Base-by-base conservation (phyloP, 2,888 invertebrate genomes). In the Plemyria rubiginata region DNA sequence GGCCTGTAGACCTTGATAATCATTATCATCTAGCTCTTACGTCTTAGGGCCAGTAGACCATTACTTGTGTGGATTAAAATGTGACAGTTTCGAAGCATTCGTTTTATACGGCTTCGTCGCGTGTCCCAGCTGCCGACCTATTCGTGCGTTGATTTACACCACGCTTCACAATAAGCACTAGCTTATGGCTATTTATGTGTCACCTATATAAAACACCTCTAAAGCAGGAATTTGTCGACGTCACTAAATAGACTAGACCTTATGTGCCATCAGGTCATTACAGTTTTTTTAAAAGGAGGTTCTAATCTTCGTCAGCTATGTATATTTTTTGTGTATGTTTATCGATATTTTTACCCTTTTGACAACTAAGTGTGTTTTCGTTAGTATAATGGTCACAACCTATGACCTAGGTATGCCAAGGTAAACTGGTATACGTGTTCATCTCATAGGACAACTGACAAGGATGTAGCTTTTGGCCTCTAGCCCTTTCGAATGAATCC, bases 71-170 rank as follows among this genome's bases (percentile, higher is more conserved):
- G 67, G 60, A 72, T 67, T 70, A 60, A 51, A 66, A 69, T 68
- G 68, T 63, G 70, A 72, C 62, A 70, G 65, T 75, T 73, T 62
- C 67, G 67, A 55, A 61, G 73, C 66, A 72, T 73, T 70, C 71
- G n/a, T 62, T 43, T 63, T 62, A 58, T 70, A 65, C 55, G 79
- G 80, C 74, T 80, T 80, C 79, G 59, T 64, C 57, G 59, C 73
- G 70, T 73, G 68, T 72, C 67, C 41, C 43, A 52, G 1, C 22
- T 46, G 45, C 46, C 48, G 55, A 38, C 55, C 69, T 72, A 70
- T 70, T 73, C 76, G 74, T 70, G 77, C 76, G 73, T 71, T 68
- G 74, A 75, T 75, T 76, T 74, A 72, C 74, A 70, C 64, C 62
- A 63, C 70, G 68, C 72, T 70, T 70, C 64, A 69, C 68, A 67